Evolutionary conservation across 2,888 invertebrate species (phyloP).

Genomic region (Cryptosula pallasiana): DNA sequence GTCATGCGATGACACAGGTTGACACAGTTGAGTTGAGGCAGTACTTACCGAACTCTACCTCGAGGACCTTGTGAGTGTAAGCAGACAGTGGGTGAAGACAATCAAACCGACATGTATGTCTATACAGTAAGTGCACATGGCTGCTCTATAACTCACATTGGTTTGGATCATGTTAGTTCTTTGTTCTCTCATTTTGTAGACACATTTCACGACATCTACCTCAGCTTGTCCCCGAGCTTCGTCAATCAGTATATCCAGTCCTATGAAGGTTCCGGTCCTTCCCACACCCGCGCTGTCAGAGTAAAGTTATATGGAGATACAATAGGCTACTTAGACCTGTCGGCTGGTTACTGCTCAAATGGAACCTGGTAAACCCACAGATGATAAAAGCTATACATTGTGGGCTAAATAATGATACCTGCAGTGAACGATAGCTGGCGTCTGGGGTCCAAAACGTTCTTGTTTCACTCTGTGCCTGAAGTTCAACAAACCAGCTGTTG

Average conservation of each 20-base stretch:
- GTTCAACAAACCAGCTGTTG: neutral
- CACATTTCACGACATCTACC: slow-evolving; percentile 3
- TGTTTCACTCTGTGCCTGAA: slow-evolving; percentile 13
- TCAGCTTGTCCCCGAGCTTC: neutral
- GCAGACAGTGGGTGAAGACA: too few relatives aligned
- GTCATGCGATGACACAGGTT: too few relatives aligned
- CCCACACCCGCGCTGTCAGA: slow-evolving; percentile 7
- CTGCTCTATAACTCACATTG: neutral
- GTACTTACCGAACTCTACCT: too few relatives aligned
- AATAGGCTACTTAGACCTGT: too few relatives aligned
- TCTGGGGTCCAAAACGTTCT: neutral
- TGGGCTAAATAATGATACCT: neutral
- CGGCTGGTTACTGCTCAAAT: too few relatives aligned
- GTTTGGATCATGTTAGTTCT: slow-evolving; percentile 5
- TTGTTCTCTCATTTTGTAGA: neutral
- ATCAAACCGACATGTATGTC: neutral
- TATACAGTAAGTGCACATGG: neutral
- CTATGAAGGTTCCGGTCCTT: slow-evolving; percentile 17
- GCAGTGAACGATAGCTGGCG: neutral
- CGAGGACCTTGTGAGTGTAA: too few relatives aligned
- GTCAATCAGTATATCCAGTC: slow-evolving; percentile 5
- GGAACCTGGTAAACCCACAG: too few relatives aligned
- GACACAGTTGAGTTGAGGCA: too few relatives aligned
- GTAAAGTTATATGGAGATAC: too few relatives aligned
- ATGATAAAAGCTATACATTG: neutral